A percentile compares a stretch with the other conserved stretches of the same genome.
Evolutionary conservation across 2,888 invertebrate genomes (phyloP).

Genomic region (Elmis aenea): DNA sequence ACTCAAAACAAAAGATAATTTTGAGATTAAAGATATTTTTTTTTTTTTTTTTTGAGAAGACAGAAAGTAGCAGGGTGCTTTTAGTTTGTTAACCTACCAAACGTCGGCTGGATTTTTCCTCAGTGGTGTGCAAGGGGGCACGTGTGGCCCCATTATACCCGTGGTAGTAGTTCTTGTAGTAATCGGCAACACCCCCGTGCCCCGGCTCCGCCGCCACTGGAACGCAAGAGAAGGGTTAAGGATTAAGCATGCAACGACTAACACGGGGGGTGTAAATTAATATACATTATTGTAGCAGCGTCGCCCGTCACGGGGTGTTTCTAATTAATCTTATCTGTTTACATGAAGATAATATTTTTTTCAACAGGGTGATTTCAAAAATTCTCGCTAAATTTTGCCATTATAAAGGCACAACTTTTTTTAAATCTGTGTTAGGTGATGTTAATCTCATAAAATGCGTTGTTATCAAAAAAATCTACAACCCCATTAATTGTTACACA

Average conservation of each 20-base stretch:
- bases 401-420: no score
- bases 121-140: slow-evolving; percentile 54
- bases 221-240: slow-evolving; percentile 47
- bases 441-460: no score
- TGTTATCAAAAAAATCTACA: no score
- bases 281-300: slow-evolving; percentile 38
- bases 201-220: slow-evolving; percentile 79
- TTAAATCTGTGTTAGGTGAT: no score
- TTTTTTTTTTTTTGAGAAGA: no score
- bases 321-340: slow-evolving; percentile 15
- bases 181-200: slow-evolving; percentile 74
- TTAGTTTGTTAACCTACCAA: slow-evolving; percentile 57
- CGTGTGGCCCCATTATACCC: slow-evolving; percentile 62
- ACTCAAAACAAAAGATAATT: no score
- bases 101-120: slow-evolving; percentile 62
- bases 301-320: slow-evolving; percentile 48
- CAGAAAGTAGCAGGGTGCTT: slow-evolving; percentile 9
- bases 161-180: slow-evolving; percentile 78
- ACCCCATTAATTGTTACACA: no score
- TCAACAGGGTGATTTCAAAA: no score
- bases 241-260: slow-evolving; percentile 13
- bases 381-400: no score
- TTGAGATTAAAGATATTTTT: no score
- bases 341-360: slow-evolving; percentile 18
- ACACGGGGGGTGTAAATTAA: slow-evolving; percentile 11